Conservation (phyloP, 2,113 vertebrate genomes). For the Anolis carolinensis region DNA sequence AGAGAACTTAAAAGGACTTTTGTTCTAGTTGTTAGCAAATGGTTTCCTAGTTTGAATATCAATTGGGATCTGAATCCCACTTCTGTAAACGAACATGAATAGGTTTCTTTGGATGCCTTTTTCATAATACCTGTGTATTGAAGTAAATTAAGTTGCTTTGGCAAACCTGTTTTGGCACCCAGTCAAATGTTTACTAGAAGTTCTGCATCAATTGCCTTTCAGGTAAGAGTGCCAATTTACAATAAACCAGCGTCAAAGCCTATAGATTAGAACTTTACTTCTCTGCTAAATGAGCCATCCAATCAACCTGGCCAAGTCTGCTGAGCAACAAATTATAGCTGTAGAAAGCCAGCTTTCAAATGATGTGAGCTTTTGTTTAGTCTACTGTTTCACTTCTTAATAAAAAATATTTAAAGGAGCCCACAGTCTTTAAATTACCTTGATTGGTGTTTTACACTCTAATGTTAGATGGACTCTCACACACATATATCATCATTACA, state of each 20-base stretch:
- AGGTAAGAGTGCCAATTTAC: neutral
- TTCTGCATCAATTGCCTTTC: constrained; percentile 8
- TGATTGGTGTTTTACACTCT: neutral
- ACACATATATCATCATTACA: neutral
- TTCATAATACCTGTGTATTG: neutral
- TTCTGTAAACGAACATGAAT: neutral
- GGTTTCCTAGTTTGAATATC: neutral
- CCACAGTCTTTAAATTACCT: neutral
- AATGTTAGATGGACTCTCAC: neutral
- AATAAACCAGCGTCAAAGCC: neutral
- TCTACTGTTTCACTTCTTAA: neutral
- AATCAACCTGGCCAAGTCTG: neutral
- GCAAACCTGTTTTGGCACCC: neutral
- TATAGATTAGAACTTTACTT: neutral
- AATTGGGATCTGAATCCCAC: neutral
- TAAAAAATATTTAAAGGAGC: neutral
- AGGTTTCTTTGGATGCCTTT: neutral
- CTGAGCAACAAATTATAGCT: neutral
- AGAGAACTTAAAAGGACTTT: constrained; percentile 9
- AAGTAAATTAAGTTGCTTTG: constrained; percentile 11
- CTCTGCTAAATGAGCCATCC: constrained; percentile 12
- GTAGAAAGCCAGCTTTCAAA: neutral
- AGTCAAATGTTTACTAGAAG: constrained; percentile 10
- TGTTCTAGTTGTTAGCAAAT: neutral
- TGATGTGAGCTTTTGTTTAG: neutral